Percentiles rank a stretch among this genome's conserved stretches.
These are phyloP conservation scores for Andricus grossulariae DNA, from an alignment of 1,140 invertebrate species.

Conservation along the genomic window DNA sequence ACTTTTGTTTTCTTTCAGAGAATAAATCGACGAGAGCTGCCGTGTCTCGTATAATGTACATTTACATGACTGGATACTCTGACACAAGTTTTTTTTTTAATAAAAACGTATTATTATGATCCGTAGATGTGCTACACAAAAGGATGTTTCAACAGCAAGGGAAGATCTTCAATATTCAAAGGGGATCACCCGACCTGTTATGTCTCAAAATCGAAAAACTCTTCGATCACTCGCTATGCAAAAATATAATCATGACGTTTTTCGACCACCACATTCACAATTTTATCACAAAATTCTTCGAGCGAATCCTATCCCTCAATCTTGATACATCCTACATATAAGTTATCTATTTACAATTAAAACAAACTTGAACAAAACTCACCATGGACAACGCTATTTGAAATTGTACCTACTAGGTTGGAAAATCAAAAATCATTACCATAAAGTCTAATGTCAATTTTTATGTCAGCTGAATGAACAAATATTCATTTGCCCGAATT, in stretches of 20 bases:
- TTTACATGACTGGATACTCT: not conserved
- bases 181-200: not conserved
- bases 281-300: not conserved
- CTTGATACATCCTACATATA: constrained; percentile 24
- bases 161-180: no score
- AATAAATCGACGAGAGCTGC: constrained; percentile 11
- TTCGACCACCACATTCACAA: constrained; percentile 1
- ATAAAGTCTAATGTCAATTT: not conserved
- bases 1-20: not conserved
- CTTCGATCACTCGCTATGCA: constrained; percentile 4
- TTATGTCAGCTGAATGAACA: not conserved
- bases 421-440: no score
- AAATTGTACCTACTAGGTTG: no score
- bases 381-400: not conserved
- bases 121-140: not conserved
- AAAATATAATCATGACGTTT: not conserved
- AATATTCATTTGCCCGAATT: not conserved
- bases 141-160: no score
- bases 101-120: constrained; percentile 13
- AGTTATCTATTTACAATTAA: constrained; percentile 28
- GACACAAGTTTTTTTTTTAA: not conserved
- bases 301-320: not conserved
- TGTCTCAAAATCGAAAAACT: not conserved
- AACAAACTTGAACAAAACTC: constrained; percentile 28
- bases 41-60: not conserved